Base-by-base conservation (phyloP, 2,113 vertebrate genomes). In the Mirounga angustirostris region DNA sequence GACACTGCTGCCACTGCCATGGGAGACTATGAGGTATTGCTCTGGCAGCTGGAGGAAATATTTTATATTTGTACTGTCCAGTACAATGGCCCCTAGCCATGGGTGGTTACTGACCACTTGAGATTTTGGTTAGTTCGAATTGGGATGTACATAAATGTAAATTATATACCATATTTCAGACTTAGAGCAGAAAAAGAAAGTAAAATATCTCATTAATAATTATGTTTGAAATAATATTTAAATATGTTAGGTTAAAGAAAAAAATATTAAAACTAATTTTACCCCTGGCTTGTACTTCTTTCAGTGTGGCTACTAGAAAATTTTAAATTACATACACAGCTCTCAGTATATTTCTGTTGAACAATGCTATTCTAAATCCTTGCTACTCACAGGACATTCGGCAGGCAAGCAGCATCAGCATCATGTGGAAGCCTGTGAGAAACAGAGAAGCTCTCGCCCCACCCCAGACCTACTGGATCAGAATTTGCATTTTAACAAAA, bases 261-360 rank as follows among this genome's bases (percentile, higher is more conserved):
- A 92, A 92, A 36, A 74, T 93, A 36, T 84, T 92, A 82, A 83
- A 81, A 74, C 69, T 74, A 83, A 26, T 28, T 89, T 92, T 0
- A n/a, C 24, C 22, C 22, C 67, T 78, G 67, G 65, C 43, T 85
- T 95, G 94, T 79, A 79, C n/a, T 73, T 89, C 9, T 86, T 80
- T 97, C 28, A 94, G 0, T 50, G 71, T 91, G 67, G 36, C 50
- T 56, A 15, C 5, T 63, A 58, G 69, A 71, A 50, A 63, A 40
- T 54, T 92, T 84, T 73, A 78, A 91, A 78, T 76, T 40, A 19
- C 12, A 21, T 36, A 8, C 43, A 33, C 46, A 59, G 63, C 5
- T 87, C 18, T 90, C 46, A 4, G 76, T 36, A 18, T 59, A 30
- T 73, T 94, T 92, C 5, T 28, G 3, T 54, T 4, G 19, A 82